Evolutionary conservation across 2,888 invertebrate species (phyloP).

Genomic region (Andrena bucephala): DNA sequence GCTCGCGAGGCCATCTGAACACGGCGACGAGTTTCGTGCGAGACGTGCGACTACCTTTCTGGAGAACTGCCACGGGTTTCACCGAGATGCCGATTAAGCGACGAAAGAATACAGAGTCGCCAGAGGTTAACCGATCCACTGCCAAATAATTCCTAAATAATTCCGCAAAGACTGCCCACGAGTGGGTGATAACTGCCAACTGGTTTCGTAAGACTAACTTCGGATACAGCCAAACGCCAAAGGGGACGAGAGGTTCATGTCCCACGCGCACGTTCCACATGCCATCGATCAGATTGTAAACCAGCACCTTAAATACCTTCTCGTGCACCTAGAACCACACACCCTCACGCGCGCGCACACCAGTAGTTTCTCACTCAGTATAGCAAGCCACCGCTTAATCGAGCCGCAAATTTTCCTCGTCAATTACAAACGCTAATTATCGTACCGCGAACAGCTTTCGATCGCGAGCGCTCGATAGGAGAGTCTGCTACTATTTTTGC

Average conservation of each 20-base stretch:
- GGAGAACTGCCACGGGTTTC: constrained; percentile 23
- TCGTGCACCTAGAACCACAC: constrained; percentile 10
- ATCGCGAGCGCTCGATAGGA: constrained; percentile 30
- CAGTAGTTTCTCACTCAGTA: constrained; percentile 22
- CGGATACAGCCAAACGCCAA: constrained; percentile 43
- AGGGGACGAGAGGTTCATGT: background rate
- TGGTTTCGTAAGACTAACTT: constrained; percentile 55
- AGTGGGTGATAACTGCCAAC: constrained; percentile 42
- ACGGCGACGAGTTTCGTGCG: constrained; percentile 38
- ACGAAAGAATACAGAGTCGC: background rate
- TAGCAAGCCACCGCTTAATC: constrained; percentile 24
- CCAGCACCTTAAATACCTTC: constrained; percentile 27
- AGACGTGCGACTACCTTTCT: constrained; percentile 64
- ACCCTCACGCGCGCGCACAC: background rate
- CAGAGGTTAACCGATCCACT: constrained; percentile 58
- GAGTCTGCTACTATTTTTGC: constrained; percentile 43
- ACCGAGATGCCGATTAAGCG: background rate
- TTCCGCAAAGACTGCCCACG: constrained; percentile 55
- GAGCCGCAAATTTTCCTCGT: constrained; percentile 48
- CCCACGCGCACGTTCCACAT: constrained; percentile 8
- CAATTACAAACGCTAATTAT: constrained; percentile 44
- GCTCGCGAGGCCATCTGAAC: constrained; percentile 45
- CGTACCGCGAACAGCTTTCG: constrained; percentile 5
- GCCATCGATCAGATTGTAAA: constrained; percentile 25
- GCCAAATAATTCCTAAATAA: constrained; percentile 62